These are phyloP conservation scores for Berghia stephanieae DNA, from an alignment of 1,140 invertebrate genomes.

Conservation along the genomic window DNA sequence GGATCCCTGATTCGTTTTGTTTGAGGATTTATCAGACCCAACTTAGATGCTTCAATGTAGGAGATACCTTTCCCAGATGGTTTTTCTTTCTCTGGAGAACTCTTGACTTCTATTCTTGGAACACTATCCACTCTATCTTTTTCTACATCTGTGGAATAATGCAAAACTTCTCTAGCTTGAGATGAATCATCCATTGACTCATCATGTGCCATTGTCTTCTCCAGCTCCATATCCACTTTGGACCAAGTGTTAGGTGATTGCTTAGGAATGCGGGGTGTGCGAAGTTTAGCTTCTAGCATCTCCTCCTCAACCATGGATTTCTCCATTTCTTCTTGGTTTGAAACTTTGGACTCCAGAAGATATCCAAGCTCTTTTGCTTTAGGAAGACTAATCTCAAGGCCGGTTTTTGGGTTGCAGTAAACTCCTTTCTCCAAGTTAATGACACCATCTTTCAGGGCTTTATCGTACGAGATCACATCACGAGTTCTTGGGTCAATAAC, in stretches of 20 bases:
- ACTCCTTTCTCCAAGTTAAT: constrained; percentile 85
- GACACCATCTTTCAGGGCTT: constrained; percentile 74
- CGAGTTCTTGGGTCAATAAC: constrained; percentile 79
- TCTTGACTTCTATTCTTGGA: too few species aligned
- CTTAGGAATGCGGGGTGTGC: constrained; percentile 29
- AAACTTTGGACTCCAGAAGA: constrained; percentile 55
- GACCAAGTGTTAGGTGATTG: constrained; percentile 40
- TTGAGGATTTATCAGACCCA: constrained; percentile 80
- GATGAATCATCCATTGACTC: constrained; percentile 30
- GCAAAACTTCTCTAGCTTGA: constrained; percentile 51
- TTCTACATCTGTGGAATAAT: constrained; percentile 57
- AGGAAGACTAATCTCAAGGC: constrained; percentile 70
- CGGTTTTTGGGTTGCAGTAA: constrained; percentile 79
- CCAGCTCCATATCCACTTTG: constrained; percentile 58
- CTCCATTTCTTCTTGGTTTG: constrained; percentile 53
- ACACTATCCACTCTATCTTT: constrained; percentile 21
- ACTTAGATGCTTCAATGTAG: constrained; percentile 67
- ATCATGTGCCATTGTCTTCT: constrained; percentile 48
- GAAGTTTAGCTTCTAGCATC: constrained; percentile 23
- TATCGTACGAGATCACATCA: constrained; percentile 77
- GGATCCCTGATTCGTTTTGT: constrained; percentile 82
- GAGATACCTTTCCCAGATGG: constrained; percentile 56
- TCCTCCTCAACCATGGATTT: constrained; percentile 46
- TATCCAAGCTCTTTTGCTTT: constrained; percentile 55
- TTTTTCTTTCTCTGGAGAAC: too few species aligned